phyloP scores from a whole-genome alignment of 2,113 vertebrate species.

The Tautogolabrus adspersus region DNA sequence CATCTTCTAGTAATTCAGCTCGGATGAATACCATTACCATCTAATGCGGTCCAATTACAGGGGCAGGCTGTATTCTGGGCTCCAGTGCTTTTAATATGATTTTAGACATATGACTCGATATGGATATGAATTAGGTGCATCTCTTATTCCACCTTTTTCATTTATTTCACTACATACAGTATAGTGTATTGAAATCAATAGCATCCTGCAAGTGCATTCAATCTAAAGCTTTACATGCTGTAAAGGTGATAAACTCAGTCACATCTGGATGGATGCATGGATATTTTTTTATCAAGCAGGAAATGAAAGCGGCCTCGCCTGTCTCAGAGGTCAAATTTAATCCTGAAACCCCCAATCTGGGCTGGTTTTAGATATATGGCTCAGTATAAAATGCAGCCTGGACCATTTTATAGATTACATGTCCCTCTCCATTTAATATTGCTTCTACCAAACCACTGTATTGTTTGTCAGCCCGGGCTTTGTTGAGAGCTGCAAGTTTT shows the following conservation, averaged over 20 bases:
- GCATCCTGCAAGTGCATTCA: constrained; percentile 7
- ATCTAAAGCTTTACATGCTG: constrained; percentile 21
- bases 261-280: constrained; percentile 29
- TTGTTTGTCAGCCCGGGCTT: constrained; percentile 18
- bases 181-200: constrained; percentile 41
- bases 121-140: background rate
- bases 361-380: constrained; percentile 47
- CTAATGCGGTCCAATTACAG: constrained; percentile 67
- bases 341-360: constrained; percentile 45
- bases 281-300: constrained; percentile 45
- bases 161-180: background rate
- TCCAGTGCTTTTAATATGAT: constrained; percentile 47
- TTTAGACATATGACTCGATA: background rate
- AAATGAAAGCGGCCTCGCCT: constrained; percentile 44
- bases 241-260: constrained; percentile 40
- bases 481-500: constrained; percentile 21
- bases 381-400: constrained; percentile 33
- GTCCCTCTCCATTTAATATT: constrained; percentile 41
- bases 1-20: constrained; percentile 58
- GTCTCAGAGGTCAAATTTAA: constrained; percentile 61
- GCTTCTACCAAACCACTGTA: background rate
- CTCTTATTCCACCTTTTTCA: background rate
- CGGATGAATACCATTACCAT: constrained; percentile 69
- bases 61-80: constrained; percentile 29
- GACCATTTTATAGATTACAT: constrained; percentile 66